Evolutionary conservation across 2,113 vertebrate species (phyloP).

Genomic region (Sula dactylatra): DNA sequence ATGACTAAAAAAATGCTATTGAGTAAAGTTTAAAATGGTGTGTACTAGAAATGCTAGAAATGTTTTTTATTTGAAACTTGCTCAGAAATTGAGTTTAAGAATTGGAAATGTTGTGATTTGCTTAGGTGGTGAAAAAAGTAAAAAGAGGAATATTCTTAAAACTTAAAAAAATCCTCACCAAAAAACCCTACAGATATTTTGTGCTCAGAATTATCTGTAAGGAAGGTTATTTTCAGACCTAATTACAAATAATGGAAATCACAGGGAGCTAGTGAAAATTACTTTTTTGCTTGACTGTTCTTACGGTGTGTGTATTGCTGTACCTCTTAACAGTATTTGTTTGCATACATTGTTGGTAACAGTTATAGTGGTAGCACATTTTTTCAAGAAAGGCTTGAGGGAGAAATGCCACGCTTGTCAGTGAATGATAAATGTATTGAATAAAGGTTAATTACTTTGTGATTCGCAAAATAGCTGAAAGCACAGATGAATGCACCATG

Average conservation of each 20-base stretch:
- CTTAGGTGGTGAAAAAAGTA: not conserved
- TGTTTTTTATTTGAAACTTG: not conserved
- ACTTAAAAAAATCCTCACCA: not conserved
- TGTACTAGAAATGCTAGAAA: not conserved
- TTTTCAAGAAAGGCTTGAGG: not conserved
- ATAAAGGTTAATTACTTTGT: slow-evolving; percentile 58
- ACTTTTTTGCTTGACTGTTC: not conserved
- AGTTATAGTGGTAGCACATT: not conserved
- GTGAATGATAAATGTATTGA: slow-evolving; percentile 29
- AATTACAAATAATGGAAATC: not conserved
- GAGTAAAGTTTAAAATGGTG: not conserved
- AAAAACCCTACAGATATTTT: not conserved
- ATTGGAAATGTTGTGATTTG: not conserved
- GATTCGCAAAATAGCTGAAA: slow-evolving; percentile 32
- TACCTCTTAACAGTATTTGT: not conserved
- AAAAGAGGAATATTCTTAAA: not conserved
- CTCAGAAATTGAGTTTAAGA: not conserved
- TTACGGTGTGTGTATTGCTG: not conserved
- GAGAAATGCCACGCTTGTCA: slow-evolving; percentile 34
- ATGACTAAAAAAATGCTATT: not conserved
- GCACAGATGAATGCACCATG: not conserved
- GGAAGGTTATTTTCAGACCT: not conserved
- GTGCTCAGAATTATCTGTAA: not conserved
- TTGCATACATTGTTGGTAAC: not conserved
- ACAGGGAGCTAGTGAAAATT: not conserved